Evolutionary conservation across 2,797 vertebrate species (phyloP).

Genomic region (Botia almorhae): DNA sequence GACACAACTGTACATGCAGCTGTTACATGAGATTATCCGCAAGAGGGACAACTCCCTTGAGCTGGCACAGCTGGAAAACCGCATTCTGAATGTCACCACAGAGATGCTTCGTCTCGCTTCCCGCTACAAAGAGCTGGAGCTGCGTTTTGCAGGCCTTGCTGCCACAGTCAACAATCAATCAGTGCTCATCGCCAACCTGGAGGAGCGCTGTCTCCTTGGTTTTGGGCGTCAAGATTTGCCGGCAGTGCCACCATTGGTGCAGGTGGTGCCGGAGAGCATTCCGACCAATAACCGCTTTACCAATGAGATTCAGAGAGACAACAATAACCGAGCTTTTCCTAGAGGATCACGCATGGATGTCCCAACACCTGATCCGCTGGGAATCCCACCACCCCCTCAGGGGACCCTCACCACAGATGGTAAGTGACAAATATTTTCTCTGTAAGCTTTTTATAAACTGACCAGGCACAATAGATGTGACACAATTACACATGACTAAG

Average conservation of each 20-base stretch:
- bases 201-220: slow-evolving; percentile 90
- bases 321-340: slow-evolving; percentile 83
- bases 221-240: slow-evolving; percentile 85
- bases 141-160: slow-evolving; percentile 86
- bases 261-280: slow-evolving; percentile 91
- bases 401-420: slow-evolving; percentile 90
- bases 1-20: slow-evolving; percentile 98
- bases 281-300: slow-evolving; percentile 86
- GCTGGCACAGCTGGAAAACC: slow-evolving; percentile 95
- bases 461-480: too few relatives aligned
- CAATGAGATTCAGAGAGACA: slow-evolving; percentile 95
- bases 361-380: slow-evolving; percentile 86
- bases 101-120: slow-evolving; percentile 94
- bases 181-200: slow-evolving; percentile 85
- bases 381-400: slow-evolving; percentile 83
- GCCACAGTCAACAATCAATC: slow-evolving; percentile 98
- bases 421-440: slow-evolving; percentile 62
- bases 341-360: slow-evolving; percentile 82
- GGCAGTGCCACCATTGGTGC: slow-evolving; percentile 90
- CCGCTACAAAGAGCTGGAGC: slow-evolving; percentile 91
- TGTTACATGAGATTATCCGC: slow-evolving; percentile 97
- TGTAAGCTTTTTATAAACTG: background rate
- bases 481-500: too few relatives aligned
- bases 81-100: slow-evolving; percentile 93
- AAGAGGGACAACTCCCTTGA: slow-evolving; percentile 97